Percentiles rank a stretch among this genome's conserved stretches.
These are phyloP conservation scores for Holotrichia oblita DNA, from an alignment of 1,140 invertebrate genomes.

Conservation along the genomic window DNA sequence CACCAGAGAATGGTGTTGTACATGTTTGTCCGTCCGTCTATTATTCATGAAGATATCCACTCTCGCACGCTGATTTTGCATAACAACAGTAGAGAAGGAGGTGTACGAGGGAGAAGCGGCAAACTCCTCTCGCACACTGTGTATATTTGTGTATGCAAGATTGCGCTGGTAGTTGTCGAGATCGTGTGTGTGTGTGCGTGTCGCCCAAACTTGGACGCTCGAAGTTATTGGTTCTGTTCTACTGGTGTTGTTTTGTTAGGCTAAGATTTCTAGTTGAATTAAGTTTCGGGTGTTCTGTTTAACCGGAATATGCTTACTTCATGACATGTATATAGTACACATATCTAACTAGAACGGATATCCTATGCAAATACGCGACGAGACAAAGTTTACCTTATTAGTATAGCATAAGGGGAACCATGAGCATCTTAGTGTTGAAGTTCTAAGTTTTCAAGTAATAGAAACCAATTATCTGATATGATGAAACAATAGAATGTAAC, in stretches of 20 bases:
- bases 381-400: not conserved
- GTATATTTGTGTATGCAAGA: too few relatives aligned
- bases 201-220: not conserved
- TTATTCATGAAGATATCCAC: not conserved
- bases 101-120: not conserved
- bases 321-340: not conserved
- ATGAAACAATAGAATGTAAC: too few relatives aligned
- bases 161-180: too few relatives aligned
- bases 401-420: too few relatives aligned
- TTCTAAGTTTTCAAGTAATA: too few relatives aligned
- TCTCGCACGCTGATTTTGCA: not conserved
- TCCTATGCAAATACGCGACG: constrained; percentile 3
- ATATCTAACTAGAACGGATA: constrained; percentile 3
- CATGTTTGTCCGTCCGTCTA: not conserved
- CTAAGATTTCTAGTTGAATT: constrained; percentile 21
- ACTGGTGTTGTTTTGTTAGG: not conserved
- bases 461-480: too few relatives aligned
- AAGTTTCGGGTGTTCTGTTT: constrained; percentile 5
- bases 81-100: not conserved
- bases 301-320: not conserved
- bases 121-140: not conserved
- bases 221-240: constrained; percentile 7
- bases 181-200: not conserved
- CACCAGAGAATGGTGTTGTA: not conserved
- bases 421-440: too few relatives aligned